Evolutionary conservation across 2,113 vertebrate species (phyloP), one percentile per base, ranked within the genome.

Genomic region (Heterochromis multidens): DNA sequence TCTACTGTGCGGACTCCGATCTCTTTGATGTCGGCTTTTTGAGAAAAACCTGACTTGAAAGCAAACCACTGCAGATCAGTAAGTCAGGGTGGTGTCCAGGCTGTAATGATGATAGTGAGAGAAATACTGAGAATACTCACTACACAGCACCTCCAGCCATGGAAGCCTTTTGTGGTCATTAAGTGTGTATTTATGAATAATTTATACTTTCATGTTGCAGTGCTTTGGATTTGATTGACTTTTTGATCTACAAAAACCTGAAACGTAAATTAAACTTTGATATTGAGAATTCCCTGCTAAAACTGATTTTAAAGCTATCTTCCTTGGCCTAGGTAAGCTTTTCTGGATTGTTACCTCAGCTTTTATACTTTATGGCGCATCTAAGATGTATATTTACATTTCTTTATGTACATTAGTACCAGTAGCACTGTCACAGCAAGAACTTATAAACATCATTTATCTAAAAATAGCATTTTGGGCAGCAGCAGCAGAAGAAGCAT

Each of bases 171-270:
- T 91, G 79, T 86, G 81, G 70, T 84, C 78, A 46, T 25, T 77
- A 80, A 81, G 52, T 83, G 81, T 80, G 52, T 80, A 79, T 82
- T 67, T 58, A 87, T 84, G 67, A 89, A 90, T 91, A 88, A 90
- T 88, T 91, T 82, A 87, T 62, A 16, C 23, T 63, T 87, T 84
- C 49, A 87, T 90, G 81, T 88, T 19, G 81, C 82, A 85, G 58
- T 37, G 77, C 79, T 90, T 85, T 37, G 6, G 2, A 27, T 88
- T 90, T 77, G 56, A 85, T 82, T 74, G 25, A 80, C 17, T 74
- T 54, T 74, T 52, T 52, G 6, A 19, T 52, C 16, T 7, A 52
- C 49, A 52, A 19, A 52, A 52, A 54, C 27, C 31, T 33, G 11
- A 74, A 54, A 74, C 19, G 54, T 74, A 54, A 70, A 27, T 70